phyloP scores from a whole-genome alignment of 2,797 vertebrate species.

The Bucorvus abyssinicus region DNA sequence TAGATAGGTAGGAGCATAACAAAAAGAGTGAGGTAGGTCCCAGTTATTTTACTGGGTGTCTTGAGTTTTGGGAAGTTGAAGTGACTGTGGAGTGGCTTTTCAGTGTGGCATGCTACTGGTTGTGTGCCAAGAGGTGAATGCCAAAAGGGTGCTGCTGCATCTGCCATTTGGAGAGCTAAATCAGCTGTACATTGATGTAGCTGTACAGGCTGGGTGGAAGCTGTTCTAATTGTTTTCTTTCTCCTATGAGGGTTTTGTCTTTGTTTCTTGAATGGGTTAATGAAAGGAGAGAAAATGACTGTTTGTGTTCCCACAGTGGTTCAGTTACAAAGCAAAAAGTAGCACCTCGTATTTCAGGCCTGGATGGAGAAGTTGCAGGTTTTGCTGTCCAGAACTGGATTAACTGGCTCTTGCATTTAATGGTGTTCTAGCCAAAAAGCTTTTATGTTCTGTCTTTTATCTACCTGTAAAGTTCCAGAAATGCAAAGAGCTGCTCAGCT shows the following conservation, averaged over 20 bases:
- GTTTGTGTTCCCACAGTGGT: background rate
- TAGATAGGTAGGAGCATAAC: background rate
- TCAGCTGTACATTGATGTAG: fast-evolving
- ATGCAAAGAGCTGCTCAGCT: background rate
- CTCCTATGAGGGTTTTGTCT: background rate
- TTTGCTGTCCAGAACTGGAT: background rate
- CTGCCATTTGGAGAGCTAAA: background rate
- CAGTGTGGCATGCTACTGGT: background rate
- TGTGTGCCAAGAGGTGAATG: background rate
- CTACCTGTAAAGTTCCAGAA: background rate
- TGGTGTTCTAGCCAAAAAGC: background rate
- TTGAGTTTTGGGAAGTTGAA: background rate
- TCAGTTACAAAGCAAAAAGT: background rate
- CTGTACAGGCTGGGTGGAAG: background rate
- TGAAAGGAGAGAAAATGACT: background rate
- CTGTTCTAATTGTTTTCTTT: background rate
- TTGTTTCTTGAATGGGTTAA: background rate
- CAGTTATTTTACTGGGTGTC: background rate
- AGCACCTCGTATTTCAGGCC: background rate
- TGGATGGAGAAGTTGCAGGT: background rate
- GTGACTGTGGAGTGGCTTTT: background rate
- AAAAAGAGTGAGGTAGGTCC: background rate
- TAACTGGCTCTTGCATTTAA: background rate
- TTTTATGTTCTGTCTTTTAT: background rate
- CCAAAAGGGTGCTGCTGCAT: background rate